Evolutionary conservation across 2,888 invertebrate species (phyloP).

Genomic region (Lymantria monacha): DNA sequence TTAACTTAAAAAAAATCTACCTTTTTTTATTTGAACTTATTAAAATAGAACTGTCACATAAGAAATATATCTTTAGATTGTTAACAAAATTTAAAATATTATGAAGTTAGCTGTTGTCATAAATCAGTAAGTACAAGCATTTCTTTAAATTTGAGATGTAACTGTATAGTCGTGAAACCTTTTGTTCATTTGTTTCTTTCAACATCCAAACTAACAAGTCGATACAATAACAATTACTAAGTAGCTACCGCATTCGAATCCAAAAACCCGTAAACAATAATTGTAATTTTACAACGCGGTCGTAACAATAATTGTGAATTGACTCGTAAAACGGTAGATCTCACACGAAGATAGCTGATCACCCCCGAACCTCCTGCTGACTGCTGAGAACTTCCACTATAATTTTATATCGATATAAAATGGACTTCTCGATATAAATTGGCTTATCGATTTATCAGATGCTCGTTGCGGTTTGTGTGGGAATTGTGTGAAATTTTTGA

Average conservation of each 20-base stretch:
- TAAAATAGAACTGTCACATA: too few relatives aligned
- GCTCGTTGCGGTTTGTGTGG: slow-evolving; percentile 63
- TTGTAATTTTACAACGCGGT: slow-evolving; percentile 42
- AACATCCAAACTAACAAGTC: slow-evolving; percentile 11
- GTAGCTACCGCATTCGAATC: slow-evolving; percentile 37
- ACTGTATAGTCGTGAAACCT: slow-evolving; percentile 34
- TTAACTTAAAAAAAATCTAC: too few relatives aligned
- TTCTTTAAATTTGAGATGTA: slow-evolving; percentile 6
- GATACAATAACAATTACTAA: slow-evolving; percentile 43
- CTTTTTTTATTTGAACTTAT: too few relatives aligned
- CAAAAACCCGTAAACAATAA: slow-evolving; percentile 50
- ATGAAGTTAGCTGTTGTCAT: too few relatives aligned
- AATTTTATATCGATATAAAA: slow-evolving; percentile 35
- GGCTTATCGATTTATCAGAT: slow-evolving; percentile 58
- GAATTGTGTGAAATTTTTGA: slow-evolving; percentile 46
- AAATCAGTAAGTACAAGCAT: too few relatives aligned
- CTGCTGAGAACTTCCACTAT: slow-evolving; percentile 63
- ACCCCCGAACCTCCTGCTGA: slow-evolving; percentile 62
- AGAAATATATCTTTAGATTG: too few relatives aligned
- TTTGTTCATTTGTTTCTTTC: slow-evolving; percentile 12
- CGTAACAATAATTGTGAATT: slow-evolving; percentile 39
- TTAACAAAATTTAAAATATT: too few relatives aligned
- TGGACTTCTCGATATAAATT: slow-evolving; percentile 58
- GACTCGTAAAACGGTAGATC: slow-evolving; percentile 63
- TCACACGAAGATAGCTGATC: slow-evolving; percentile 71